Percentiles rank a stretch among this genome's conserved stretches.
Evolutionary conservation across 2,888 invertebrate species (phyloP).

Genomic region (Diogma glabrata): DNA sequence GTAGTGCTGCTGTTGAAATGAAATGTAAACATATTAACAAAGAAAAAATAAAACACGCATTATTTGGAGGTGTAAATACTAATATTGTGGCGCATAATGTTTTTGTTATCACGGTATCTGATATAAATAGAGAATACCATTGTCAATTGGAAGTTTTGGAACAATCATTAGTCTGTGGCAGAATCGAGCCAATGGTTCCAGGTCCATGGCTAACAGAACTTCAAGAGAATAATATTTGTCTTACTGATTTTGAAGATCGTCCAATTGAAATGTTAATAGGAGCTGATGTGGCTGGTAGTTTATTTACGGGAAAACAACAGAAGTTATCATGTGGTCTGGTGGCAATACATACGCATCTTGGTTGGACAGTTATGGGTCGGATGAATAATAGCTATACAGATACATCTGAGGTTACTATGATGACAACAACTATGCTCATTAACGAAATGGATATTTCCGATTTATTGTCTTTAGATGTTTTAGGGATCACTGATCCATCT

Average conservation of each 20-base stretch:
- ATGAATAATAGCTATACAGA: not conserved
- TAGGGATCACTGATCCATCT: not conserved
- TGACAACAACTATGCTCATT: not conserved
- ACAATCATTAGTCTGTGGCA: not conserved
- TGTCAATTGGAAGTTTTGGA: not conserved
- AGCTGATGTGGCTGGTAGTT: constrained; percentile 14
- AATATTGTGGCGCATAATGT: not conserved
- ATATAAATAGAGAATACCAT: not conserved
- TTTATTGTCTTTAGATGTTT: constrained; percentile 2
- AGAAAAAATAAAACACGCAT: not conserved
- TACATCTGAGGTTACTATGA: too few species aligned
- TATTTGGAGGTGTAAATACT: not conserved
- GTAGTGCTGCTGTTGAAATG: constrained; percentile 12
- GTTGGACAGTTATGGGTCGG: constrained; percentile 18
- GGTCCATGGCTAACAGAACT: not conserved
- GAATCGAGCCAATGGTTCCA: not conserved
- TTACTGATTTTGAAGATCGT: not conserved
- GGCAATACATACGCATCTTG: constrained; percentile 18
- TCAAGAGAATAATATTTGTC: not conserved
- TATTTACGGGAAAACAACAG: constrained; percentile 16
- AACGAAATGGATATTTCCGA: constrained; percentile 5
- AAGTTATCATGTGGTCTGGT: constrained; percentile 14
- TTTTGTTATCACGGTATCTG: not conserved
- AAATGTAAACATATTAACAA: constrained; percentile 8
- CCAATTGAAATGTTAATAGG: constrained; percentile 6